A percentile compares a stretch with the other conserved stretches of the same genome.
Conservation (phyloP, 30 jellyfish, hydroid and myxozoan species). For the Hydractinia echinata region DNA sequence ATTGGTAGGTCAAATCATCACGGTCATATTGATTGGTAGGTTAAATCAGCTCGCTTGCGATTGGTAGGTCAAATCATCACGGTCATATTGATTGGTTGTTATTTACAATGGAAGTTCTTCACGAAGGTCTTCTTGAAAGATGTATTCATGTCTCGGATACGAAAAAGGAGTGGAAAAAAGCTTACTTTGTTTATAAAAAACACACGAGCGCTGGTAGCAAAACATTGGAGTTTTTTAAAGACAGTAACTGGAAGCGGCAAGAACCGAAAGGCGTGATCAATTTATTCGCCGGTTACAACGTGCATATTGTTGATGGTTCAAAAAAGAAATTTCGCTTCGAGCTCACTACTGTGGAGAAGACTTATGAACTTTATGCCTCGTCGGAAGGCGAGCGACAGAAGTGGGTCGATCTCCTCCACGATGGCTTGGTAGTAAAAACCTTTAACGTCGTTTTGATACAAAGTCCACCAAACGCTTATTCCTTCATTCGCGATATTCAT, state of each 20-base stretch:
- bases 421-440: neutral
- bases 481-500: neutral
- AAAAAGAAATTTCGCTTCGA: conserved; percentile 23
- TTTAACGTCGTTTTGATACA: conserved; percentile 15
- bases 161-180: conserved; percentile 7
- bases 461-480: conserved; percentile 24
- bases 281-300: conserved; percentile 13
- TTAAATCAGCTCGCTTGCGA: too few relatives aligned
- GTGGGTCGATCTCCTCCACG: conserved; percentile 26
- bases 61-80: too few relatives aligned
- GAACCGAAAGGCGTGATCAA: conserved; percentile 29
- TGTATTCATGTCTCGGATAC: conserved; percentile 2
- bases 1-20: too few relatives aligned
- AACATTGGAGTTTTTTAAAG: conserved; percentile 18
- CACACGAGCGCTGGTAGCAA: conserved; percentile 17
- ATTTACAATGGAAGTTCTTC: conserved; percentile 11
- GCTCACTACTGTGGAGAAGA: conserved; percentile 20
- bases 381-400: conserved; percentile 16
- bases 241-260: conserved; percentile 11
- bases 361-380: conserved; percentile 19
- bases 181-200: conserved; percentile 9
- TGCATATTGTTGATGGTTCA: too few relatives aligned
- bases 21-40: too few relatives aligned
- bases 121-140: conserved; percentile 26
- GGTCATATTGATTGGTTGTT: neutral